These are phyloP conservation scores for Eleutherodactylus coqui DNA, from an alignment of 2,797 vertebrate species.

Conservation along the genomic window DNA sequence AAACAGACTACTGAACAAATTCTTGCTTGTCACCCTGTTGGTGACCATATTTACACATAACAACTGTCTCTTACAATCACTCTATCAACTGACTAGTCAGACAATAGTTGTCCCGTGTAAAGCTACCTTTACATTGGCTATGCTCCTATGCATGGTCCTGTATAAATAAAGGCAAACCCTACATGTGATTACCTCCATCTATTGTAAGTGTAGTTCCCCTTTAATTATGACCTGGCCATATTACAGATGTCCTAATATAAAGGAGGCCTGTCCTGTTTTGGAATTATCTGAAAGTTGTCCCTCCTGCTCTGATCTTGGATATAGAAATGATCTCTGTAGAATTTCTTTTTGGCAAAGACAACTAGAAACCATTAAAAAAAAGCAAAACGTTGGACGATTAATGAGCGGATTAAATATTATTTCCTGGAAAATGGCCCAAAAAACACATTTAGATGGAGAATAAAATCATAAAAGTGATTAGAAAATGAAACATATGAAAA, in stretches of 20 bases:
- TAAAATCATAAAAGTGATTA: neutral
- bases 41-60: too few relatives aligned
- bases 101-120: too few relatives aligned
- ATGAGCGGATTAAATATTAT: neutral
- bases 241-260: neutral
- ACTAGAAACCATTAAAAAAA: neutral
- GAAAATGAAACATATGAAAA: neutral
- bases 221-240: neutral
- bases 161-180: too few relatives aligned
- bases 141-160: too few relatives aligned
- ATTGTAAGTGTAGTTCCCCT: neutral
- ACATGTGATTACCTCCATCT: too few relatives aligned
- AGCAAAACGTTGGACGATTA: neutral
- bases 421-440: constrained; percentile 1
- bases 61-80: too few relatives aligned
- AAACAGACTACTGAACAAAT: too few relatives aligned
- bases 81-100: too few relatives aligned
- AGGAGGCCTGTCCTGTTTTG: neutral
- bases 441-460: neutral
- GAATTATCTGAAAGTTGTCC: neutral
- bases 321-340: neutral
- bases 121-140: too few relatives aligned
- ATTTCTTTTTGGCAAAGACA: neutral
- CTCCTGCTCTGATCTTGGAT: neutral
- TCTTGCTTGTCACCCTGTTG: too few relatives aligned